Conservation (phyloP, 64 coral and sea anemone species). For the Acropora tenuis region DNA sequence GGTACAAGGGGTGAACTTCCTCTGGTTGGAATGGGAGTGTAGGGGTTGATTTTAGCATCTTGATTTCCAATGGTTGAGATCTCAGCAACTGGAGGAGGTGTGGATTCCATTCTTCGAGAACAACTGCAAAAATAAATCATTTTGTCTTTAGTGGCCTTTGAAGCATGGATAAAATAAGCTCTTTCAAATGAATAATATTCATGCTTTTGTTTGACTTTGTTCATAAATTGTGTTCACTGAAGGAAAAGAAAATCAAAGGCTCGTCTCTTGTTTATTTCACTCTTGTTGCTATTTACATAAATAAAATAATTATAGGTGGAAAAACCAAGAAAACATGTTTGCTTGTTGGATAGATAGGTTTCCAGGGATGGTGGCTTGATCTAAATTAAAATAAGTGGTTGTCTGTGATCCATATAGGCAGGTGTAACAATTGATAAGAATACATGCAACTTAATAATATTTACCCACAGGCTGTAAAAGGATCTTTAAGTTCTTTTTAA, state of each 20-base stretch:
- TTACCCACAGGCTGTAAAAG: background rate
- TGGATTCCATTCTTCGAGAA: conserved; percentile 48
- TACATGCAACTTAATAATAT: conserved; percentile 51
- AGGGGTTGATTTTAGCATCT: no score
- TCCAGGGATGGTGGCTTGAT: conserved; percentile 3
- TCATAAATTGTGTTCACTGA: conserved; percentile 41
- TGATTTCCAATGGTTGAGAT: no score
- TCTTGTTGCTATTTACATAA: conserved; percentile 60
- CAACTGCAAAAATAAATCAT: conserved; percentile 65
- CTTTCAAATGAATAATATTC: conserved; percentile 43
- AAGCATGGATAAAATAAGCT: conserved; percentile 30
- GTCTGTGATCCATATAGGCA: conserved; percentile 41
- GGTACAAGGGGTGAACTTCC: no score
- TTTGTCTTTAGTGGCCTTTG: conserved; percentile 55
- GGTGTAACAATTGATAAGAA: conserved; percentile 59
- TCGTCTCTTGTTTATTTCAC: conserved; percentile 67
- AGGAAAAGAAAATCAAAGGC: conserved; percentile 58
- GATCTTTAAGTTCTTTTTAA: no score
- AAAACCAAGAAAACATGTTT: conserved; percentile 28
- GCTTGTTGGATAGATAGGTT: background rate
- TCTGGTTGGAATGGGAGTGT: no score
- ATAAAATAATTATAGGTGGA: conserved; percentile 25
- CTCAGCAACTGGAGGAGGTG: no score
- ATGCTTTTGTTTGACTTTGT: background rate
- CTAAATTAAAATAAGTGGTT: background rate